Evolutionary conservation across 2,888 invertebrate genomes (phyloP).

Genomic region (Conus canariensis): DNA sequence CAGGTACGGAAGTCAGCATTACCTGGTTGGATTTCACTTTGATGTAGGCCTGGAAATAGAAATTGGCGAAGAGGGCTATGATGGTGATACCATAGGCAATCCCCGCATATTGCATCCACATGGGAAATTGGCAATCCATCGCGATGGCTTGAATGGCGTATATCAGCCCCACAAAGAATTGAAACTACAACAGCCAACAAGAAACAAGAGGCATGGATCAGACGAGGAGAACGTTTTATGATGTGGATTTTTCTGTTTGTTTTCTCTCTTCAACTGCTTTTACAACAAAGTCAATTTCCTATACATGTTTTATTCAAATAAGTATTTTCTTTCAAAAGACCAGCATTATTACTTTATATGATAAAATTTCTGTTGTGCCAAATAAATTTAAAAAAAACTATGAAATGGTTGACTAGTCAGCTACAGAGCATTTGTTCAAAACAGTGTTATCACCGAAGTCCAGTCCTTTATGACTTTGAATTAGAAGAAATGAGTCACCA

Average conservation of each 20-base stretch:
- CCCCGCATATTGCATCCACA: constrained; percentile 72
- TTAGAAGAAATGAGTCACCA: too few relatives aligned
- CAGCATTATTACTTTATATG: too few relatives aligned
- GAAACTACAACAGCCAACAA: constrained; percentile 67
- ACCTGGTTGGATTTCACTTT: constrained; percentile 56
- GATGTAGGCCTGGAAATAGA: constrained; percentile 92
- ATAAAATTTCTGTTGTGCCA: too few relatives aligned
- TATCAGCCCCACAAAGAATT: constrained; percentile 78
- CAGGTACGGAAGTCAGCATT: not conserved
- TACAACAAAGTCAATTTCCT: too few relatives aligned
- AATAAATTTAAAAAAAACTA: too few relatives aligned
- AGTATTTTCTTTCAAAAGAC: too few relatives aligned
- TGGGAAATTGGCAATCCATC: constrained; percentile 70
- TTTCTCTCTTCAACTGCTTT: too few relatives aligned
- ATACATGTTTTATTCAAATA: too few relatives aligned
- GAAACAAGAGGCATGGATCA: constrained; percentile 43
- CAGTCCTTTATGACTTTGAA: too few relatives aligned
- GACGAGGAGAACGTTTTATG: not conserved
- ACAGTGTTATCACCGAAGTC: too few relatives aligned
- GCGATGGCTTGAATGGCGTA: constrained; percentile 72
- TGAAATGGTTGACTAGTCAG: too few relatives aligned
- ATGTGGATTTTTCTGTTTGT: not conserved
- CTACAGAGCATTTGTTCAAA: too few relatives aligned
- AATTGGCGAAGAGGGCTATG: constrained; percentile 95
- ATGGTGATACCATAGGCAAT: constrained; percentile 94